phyloP scores from a whole-genome alignment of 2,888 invertebrate genomes.

The Pachydiplax longipennis region DNA sequence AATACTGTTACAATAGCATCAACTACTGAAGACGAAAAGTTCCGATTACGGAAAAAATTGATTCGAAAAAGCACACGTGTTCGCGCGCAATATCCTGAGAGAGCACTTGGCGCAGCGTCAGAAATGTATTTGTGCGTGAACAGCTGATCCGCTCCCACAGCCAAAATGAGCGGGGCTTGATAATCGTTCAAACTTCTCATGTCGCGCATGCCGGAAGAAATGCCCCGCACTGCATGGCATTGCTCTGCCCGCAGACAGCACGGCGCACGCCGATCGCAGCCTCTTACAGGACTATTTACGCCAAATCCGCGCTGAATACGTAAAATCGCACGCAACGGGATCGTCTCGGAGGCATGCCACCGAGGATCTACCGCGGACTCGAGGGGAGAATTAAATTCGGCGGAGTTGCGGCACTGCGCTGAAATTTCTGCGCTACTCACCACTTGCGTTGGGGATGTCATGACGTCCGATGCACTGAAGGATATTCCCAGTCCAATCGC shows the following conservation, averaged over 20 bases:
- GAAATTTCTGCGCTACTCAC: conserved; percentile 6
- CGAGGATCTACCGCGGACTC: not conserved
- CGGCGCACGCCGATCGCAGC: not conserved
- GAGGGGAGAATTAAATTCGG: not conserved
- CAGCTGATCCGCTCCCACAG: no score
- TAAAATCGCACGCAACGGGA: not conserved
- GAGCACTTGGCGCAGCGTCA: no score
- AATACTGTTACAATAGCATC: no score
- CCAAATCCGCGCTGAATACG: not conserved
- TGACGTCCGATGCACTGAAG: not conserved
- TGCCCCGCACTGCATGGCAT: no score
- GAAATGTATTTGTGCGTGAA: no score
- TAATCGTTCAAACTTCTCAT: no score
- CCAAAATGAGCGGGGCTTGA: no score
- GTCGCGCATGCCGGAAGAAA: no score
- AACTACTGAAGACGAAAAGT: no score
- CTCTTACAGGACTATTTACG: not conserved
- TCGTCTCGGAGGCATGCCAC: not conserved
- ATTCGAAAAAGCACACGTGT: no score
- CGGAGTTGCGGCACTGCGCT: not conserved
- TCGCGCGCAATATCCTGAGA: no score
- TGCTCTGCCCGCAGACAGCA: not conserved
- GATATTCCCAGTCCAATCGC: not conserved
- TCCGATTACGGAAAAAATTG: no score
- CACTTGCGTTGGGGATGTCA: conserved; percentile 35